Percentiles rank a stretch among this genome's conserved stretches.
phyloP scores from a whole-genome alignment of 2,797 vertebrate genomes.

The Basileuterus tristriatus region DNA sequence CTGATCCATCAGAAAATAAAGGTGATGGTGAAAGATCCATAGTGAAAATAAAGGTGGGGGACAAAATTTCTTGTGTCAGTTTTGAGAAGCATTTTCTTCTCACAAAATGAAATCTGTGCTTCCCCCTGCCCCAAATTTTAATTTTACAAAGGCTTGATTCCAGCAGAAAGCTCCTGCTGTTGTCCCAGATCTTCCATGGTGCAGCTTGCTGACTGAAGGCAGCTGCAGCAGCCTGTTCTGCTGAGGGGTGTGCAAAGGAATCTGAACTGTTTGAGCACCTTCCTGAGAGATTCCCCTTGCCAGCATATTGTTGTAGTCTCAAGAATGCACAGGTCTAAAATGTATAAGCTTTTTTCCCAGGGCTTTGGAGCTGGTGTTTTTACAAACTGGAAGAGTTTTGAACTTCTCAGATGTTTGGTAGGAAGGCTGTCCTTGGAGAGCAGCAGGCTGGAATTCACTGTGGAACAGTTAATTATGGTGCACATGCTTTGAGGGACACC shows the following conservation, averaged over 20 bases:
- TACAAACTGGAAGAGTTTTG: background rate
- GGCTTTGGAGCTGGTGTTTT: background rate
- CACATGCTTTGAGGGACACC: background rate
- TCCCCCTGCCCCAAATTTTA: background rate
- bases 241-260: background rate
- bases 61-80: background rate
- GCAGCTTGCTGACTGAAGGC: background rate
- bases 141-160: background rate
- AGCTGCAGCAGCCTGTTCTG: background rate
- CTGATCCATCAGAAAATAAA: background rate
- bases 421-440: background rate
- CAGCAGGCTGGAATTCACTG: background rate
- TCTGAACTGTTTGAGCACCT: background rate
- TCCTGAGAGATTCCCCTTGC: background rate
- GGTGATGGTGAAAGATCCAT: background rate
- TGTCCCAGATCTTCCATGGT: background rate
- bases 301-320: background rate
- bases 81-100: background rate
- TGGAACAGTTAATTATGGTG: background rate
- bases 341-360: background rate
- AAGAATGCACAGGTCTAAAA: background rate
- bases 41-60: background rate
- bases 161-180: background rate
- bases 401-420: background rate
- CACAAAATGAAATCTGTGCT: background rate